Evolutionary conservation across 2,888 invertebrate genomes (phyloP), one percentile per base, ranked within the genome.

Genomic region (Dryobotodes eremita): DNA sequence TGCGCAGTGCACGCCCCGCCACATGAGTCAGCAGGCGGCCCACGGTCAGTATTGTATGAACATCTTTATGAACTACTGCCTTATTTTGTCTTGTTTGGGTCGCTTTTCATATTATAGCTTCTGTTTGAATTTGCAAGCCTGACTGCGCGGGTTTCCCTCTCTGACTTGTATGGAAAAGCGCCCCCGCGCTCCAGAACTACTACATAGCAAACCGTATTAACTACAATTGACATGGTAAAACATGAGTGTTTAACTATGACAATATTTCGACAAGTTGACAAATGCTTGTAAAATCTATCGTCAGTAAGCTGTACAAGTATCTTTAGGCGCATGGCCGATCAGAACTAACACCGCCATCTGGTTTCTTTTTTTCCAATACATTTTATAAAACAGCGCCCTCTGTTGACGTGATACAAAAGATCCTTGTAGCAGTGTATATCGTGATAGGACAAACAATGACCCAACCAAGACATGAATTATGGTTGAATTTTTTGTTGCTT

Each of bases 11-110:
- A 82, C 94, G 0, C 87, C 94, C 4, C 87, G 95, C 4, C 94
- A 95, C 79, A 94, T 95, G 64, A 93, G 91, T 80, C 95, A 95
- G 74, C 91, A 92, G n/a, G 89, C 93, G 26, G 77, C 91, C 4
- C 95, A 95, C 75, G 95, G 95, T 95, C 84, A 88, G 83, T 78
- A 71, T 68, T 73, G 74, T 78, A 83, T 77, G 77, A 66, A 71
- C 62, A 62, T 68, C 53, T 82, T 75, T 85, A 82, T 71, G 13
- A 42, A 61, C 59, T 26, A 15, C 15, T 70, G 42, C 79, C 11
- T 36, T 20, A n/a, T 77, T 79, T 65, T 78, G 83, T 23, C 53
- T 77, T 57, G 68, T 20, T 77, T 80, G 80, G 83, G 80, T 83
- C 53, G 26, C 20, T 46, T 74, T 73, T 72, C 2, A 20, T 72